These are phyloP conservation scores for Platyrinchus mystaceus DNA, from an alignment of 2,797 vertebrate species.

Conservation along the genomic window DNA sequence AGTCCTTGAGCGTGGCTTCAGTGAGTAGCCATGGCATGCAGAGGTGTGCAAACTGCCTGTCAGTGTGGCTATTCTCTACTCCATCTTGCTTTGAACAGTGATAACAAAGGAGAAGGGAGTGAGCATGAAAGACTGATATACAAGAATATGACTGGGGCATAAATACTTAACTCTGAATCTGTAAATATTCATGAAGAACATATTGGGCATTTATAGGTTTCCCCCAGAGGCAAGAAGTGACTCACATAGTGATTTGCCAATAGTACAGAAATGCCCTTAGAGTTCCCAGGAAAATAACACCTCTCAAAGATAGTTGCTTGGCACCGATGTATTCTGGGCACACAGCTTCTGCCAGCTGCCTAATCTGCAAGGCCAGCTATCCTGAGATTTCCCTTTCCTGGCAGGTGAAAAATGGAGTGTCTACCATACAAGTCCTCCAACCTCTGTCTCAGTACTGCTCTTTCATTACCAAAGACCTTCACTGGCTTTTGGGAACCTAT, in stretches of 20 bases:
- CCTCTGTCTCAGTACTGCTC: neutral
- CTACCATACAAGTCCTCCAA: neutral
- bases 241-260: neutral
- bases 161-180: neutral
- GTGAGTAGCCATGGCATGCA: neutral
- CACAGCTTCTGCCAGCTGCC: neutral
- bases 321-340: neutral
- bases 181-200: slow-evolving; percentile 21
- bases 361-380: neutral
- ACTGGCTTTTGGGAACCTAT: neutral
- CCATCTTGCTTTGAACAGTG: fast-evolving
- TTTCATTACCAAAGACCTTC: neutral
- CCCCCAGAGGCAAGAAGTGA: neutral
- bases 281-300: neutral
- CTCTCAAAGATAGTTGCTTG: neutral
- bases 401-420: neutral
- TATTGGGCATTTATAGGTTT: neutral
- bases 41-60: neutral
- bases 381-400: neutral
- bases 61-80: neutral
- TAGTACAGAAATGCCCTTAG: neutral
- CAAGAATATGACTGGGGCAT: neutral
- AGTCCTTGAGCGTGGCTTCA: neutral
- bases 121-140: neutral
- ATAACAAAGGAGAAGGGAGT: neutral